Percentiles rank a stretch among this genome's conserved stretches.
Evolutionary conservation across 2,888 invertebrate species (phyloP).

Genomic region (Seladonia tumulorum): DNA sequence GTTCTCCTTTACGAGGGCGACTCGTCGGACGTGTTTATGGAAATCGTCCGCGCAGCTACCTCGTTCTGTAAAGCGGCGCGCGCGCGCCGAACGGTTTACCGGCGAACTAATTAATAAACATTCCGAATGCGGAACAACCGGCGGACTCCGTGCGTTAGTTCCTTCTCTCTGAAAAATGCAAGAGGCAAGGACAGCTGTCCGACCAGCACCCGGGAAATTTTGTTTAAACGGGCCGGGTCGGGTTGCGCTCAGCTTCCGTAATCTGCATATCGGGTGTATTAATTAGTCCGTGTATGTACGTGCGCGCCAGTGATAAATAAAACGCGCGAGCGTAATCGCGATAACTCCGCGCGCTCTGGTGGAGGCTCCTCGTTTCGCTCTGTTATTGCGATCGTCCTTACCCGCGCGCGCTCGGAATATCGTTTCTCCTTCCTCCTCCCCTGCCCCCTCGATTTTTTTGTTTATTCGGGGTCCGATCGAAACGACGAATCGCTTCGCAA

Average conservation of each 20-base stretch:
- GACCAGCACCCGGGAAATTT: constrained; percentile 7
- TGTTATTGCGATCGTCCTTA: constrained; percentile 8
- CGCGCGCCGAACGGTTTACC: background rate
- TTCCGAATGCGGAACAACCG: background rate
- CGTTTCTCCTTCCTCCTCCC: too few relatives aligned
- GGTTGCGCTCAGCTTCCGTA: constrained; percentile 2
- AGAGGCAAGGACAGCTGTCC: background rate
- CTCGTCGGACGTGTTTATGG: constrained; percentile 14
- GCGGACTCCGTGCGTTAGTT: background rate
- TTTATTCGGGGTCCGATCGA: background rate
- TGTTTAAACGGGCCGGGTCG: background rate
- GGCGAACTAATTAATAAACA: constrained; percentile 8
- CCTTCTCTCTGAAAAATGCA: background rate
- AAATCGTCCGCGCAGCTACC: background rate
- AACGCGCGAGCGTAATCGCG: constrained; percentile 45
- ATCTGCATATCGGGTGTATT: constrained; percentile 59
- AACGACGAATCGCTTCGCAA: background rate
- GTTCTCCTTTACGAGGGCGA: background rate
- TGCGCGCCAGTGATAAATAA: constrained; percentile 49
- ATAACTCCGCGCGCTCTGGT: constrained; percentile 21
- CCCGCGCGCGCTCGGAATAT: background rate
- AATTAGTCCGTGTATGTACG: constrained; percentile 38
- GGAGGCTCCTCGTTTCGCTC: background rate
- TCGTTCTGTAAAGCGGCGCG: background rate
- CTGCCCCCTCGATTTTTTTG: background rate